Evolutionary conservation across 2,888 invertebrate genomes (phyloP).

Genomic region (Diloba caeruleocephala): DNA sequence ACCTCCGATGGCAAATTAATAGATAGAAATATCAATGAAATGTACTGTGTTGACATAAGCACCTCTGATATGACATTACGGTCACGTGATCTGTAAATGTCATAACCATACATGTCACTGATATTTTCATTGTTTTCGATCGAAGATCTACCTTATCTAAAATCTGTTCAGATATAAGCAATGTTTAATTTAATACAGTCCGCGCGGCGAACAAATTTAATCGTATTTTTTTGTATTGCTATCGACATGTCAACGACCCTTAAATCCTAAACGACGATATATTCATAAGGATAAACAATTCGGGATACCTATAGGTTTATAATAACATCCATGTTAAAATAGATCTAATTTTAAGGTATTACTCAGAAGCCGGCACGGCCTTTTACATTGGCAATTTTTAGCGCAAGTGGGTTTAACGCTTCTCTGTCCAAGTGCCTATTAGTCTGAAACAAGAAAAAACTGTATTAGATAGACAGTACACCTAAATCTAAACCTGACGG

Average conservation of each 20-base stretch:
- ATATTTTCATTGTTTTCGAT: too few species aligned
- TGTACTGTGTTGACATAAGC: too few species aligned
- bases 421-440: slow-evolving; percentile 58
- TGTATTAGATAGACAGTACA: neutral
- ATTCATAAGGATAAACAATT: slow-evolving; percentile 29
- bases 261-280: slow-evolving; percentile 15
- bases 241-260: neutral
- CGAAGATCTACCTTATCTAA: too few species aligned
- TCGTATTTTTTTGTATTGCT: neutral
- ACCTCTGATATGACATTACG: too few species aligned
- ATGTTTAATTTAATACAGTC: too few species aligned
- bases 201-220: too few species aligned
- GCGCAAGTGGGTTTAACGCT: slow-evolving; percentile 64
- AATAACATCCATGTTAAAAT: slow-evolving; percentile 2
- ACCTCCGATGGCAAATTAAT: too few species aligned
- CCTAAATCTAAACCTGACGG: too few species aligned
- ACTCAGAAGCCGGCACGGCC: slow-evolving; percentile 68
- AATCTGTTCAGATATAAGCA: too few species aligned
- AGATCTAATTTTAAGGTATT: slow-evolving; percentile 10
- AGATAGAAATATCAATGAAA: too few species aligned
- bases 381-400: slow-evolving; percentile 72
- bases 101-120: too few species aligned
- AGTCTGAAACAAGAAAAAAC: slow-evolving; percentile 63
- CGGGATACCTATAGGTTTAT: slow-evolving; percentile 11
- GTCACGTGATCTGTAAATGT: too few species aligned